Evolutionary conservation across 2,888 invertebrate genomes (phyloP).

Genomic region (Asteroscopus sphinx): DNA sequence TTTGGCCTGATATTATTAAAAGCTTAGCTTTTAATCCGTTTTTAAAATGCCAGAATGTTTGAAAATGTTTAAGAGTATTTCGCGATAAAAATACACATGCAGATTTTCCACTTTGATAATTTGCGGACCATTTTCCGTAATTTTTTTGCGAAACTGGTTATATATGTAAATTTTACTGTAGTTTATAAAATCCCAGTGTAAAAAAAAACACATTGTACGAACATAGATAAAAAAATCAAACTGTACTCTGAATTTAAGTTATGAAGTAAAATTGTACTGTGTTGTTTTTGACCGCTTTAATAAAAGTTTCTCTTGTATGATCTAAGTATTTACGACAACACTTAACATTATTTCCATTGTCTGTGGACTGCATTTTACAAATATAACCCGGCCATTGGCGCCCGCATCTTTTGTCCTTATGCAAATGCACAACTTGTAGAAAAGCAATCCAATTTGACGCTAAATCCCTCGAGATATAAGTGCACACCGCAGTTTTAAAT

Average conservation of each 20-base stretch:
- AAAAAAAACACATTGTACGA: background rate
- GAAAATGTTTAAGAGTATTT: conserved; percentile 45
- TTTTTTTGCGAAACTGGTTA: conserved; percentile 23
- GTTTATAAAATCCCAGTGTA: conserved; percentile 12
- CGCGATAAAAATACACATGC: conserved; percentile 46
- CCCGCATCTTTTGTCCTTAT: conserved; percentile 73
- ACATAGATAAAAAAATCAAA: conserved; percentile 7
- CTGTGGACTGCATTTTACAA: conserved; percentile 21
- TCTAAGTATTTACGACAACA: conserved; percentile 12
- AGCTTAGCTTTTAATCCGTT: conserved; percentile 46
- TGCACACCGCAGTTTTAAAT: conserved; percentile 81
- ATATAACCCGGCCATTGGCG: conserved; percentile 41
- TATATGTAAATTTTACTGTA: background rate
- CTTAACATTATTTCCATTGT: conserved; percentile 32
- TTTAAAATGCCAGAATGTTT: conserved; percentile 42
- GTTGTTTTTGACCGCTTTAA: conserved; percentile 2
- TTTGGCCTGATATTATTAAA: conserved; percentile 37
- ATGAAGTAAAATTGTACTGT: background rate
- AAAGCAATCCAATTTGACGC: conserved; percentile 84
- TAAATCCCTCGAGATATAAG: conserved; percentile 78
- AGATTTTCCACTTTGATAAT: conserved; percentile 53
- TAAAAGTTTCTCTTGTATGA: background rate
- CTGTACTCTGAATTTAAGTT: background rate
- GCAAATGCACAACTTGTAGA: conserved; percentile 84
- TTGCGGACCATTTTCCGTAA: conserved; percentile 33